Conservation (phyloP, 2,888 invertebrate genomes). For the Synergus umbraculus region DNA sequence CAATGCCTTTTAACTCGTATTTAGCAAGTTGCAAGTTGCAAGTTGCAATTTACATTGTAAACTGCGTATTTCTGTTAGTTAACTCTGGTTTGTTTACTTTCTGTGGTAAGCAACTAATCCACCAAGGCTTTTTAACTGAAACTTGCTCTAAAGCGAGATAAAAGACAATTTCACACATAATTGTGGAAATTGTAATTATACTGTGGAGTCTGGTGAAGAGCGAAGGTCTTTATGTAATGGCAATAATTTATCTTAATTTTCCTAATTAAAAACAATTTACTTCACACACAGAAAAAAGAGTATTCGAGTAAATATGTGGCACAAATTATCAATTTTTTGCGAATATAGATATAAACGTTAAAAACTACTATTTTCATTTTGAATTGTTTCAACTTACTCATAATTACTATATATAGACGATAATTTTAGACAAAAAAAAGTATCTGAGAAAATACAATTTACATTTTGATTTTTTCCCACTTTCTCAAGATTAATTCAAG, state of each 20-base stretch:
- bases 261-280: background rate
- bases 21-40: background rate
- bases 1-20: conserved; percentile 1
- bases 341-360: no score
- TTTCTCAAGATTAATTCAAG: no score
- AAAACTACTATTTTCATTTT: no score
- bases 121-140: background rate
- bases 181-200: background rate
- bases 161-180: background rate
- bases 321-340: no score
- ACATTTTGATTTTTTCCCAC: no score
- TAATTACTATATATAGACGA: no score
- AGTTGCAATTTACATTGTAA: conserved; percentile 33
- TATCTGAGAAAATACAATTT: no score
- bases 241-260: background rate
- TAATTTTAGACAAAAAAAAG: no score
- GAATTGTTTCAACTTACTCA: no score
- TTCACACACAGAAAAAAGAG: background rate
- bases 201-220: background rate
- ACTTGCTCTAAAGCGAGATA: background rate
- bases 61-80: conserved; percentile 24
- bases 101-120: background rate
- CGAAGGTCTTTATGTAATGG: background rate
- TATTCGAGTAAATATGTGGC: background rate
- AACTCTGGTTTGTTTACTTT: conserved; percentile 30